phyloP scores from a whole-genome alignment of 2,797 vertebrate species.

The Antrozous pallidus region DNA sequence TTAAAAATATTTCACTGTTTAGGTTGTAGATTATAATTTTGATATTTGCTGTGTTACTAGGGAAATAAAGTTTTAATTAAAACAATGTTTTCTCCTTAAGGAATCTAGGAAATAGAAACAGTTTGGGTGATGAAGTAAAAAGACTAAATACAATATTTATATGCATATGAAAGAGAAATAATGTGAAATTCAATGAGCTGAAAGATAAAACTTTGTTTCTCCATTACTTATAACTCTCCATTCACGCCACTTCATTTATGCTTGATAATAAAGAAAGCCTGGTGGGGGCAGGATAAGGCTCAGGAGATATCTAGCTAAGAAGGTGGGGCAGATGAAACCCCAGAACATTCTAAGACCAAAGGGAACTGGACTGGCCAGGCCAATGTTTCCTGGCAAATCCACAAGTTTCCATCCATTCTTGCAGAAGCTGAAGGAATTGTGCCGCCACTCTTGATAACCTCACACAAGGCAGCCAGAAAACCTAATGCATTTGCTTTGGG shows the following conservation, averaged over 20 bases:
- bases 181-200: neutral
- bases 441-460: neutral
- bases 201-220: neutral
- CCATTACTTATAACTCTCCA: neutral
- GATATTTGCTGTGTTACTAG: neutral
- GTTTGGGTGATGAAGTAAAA: neutral
- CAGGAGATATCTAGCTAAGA: no score
- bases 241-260: neutral
- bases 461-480: neutral
- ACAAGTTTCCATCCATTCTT: neutral
- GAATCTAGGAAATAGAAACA: neutral
- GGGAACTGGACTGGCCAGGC: neutral
- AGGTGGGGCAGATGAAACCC: neutral
- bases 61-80: neutral
- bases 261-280: neutral
- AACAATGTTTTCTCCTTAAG: neutral
- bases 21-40: neutral
- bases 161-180: neutral
- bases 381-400: neutral
- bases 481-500: neutral
- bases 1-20: neutral
- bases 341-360: neutral
- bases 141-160: neutral
- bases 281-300: neutral
- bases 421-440: neutral